Evolutionary conservation across 2,797 vertebrate species (phyloP), one percentile per base, ranked within the genome.

Genomic region (Eurystomus glaucurus): DNA sequence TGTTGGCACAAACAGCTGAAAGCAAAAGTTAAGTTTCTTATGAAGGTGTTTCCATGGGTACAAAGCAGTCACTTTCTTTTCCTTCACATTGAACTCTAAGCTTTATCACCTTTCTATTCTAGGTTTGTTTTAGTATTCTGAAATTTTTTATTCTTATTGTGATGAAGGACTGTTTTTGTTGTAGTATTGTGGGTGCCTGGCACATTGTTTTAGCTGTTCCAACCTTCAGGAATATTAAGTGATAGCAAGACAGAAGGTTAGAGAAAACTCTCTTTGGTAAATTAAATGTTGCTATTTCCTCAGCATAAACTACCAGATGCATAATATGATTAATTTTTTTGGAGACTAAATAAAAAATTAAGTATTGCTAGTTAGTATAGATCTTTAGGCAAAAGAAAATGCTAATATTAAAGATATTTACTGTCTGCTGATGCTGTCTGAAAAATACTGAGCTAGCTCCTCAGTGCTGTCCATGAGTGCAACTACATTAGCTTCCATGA

Each of bases 251-350:
- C 11, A 57, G 55, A 75, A 90, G 4, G 23, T 58, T 76, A 76
- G 43, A 76, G 41, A 58, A 95, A 85, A 51, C 6, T 15, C 28
- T 50, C 5, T 51, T 78, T 78, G 15, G 5, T 0, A 35, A 93
- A 91, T 80, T 80, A 70, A 66, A 57, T 35, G 4, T n/a, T 65
- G 5, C 39, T 82, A 55, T 31, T 83, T 85, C 33, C n/a, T 88
- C 23, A 29, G 6, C 31, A 31, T 83, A 66, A 84, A 80, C 66
- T 1, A 0, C 13, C 21, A 52, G 9, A 35, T 60, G 7, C 1
- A 1, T 28, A 85, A 61, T 69, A 65, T 31, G 33, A 51, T 10
- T 15, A 35, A 51, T 10, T 15, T 65, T 65, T 71, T 75, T 62
- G 46, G 26, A 55, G 9, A 50, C 18, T 37, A 69, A 79, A 60